Percentiles rank a stretch among this genome's conserved stretches.
Conservation (phyloP, 1,140 invertebrate species). For the Lepidostoma basale region DNA sequence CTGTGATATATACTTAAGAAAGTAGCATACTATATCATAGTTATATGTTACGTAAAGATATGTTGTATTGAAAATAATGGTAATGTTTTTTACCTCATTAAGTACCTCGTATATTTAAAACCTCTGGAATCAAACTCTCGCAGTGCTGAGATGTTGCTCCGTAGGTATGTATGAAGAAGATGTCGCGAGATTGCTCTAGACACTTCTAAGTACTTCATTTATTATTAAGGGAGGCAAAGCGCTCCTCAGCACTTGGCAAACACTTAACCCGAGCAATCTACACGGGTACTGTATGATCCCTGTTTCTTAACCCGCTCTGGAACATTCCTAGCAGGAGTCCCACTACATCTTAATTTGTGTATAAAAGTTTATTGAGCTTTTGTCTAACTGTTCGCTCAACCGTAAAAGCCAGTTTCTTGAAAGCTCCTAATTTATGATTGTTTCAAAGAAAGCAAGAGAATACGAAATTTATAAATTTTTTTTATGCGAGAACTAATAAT, state of each 20-base stretch:
- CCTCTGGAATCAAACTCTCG: no score
- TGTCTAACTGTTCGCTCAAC: background rate
- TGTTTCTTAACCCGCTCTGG: background rate
- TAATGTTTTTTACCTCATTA: no score
- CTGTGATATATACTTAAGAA: no score
- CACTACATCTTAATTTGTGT: background rate
- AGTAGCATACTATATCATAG: no score
- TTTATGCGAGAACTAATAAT: no score
- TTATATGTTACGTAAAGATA: no score
- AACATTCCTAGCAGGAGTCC: background rate
- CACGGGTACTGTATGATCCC: conserved; percentile 4
- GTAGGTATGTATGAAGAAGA: background rate
- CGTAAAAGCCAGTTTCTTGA: no score
- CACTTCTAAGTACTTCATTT: conserved; percentile 40
- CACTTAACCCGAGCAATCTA: conserved; percentile 32
- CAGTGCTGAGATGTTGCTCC: background rate
- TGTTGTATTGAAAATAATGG: no score
- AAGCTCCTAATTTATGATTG: no score
- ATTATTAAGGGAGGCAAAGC: conserved; percentile 39
- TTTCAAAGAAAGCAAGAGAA: no score
- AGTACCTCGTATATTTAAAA: no score
- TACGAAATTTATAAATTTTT: no score
- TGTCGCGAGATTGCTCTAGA: conserved; percentile 28
- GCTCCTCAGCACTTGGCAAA: conserved; percentile 33
- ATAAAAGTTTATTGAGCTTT: background rate